Conservation (phyloP, 1,140 invertebrate species). For the Aphelenchoides avenae region DNA sequence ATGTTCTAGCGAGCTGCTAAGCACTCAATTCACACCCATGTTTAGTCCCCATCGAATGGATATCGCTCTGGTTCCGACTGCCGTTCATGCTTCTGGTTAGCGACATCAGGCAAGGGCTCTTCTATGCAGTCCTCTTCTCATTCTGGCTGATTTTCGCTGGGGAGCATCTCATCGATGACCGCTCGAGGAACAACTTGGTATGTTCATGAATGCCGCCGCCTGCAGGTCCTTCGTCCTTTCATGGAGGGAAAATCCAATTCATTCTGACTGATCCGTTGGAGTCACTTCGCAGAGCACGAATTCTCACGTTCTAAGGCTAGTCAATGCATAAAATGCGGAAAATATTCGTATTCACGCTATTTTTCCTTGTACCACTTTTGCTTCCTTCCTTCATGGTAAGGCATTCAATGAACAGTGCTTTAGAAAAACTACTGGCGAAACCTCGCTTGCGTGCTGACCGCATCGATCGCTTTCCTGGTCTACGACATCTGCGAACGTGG, state of each 20-base stretch:
- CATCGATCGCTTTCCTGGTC: constrained; percentile 82
- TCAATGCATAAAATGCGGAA: too few species aligned
- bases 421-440: constrained; percentile 88
- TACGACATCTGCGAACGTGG: constrained; percentile 79
- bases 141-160: constrained; percentile 98
- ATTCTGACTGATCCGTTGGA: too few species aligned
- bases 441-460: constrained; percentile 81
- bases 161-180: constrained; percentile 79
- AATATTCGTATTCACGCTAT: too few species aligned
- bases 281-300: too few species aligned
- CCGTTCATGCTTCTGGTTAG: constrained; percentile 89
- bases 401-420: too few species aligned
- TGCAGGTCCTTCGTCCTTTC: too few species aligned
- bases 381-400: too few species aligned
- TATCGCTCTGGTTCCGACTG: constrained; percentile 82
- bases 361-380: too few species aligned
- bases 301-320: too few species aligned
- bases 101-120: constrained; percentile 92
- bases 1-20: too few species aligned
- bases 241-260: too few species aligned
- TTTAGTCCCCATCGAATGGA: constrained; percentile 85
- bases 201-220: neutral
- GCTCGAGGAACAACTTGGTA: constrained; percentile 40
- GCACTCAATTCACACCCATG: too few species aligned
- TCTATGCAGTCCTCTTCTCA: constrained; percentile 87